A percentile compares a stretch with the other conserved stretches of the same genome.
Evolutionary conservation across 92 coral and sea anemone species (phyloP).

Genomic region (Ricordea florida): DNA sequence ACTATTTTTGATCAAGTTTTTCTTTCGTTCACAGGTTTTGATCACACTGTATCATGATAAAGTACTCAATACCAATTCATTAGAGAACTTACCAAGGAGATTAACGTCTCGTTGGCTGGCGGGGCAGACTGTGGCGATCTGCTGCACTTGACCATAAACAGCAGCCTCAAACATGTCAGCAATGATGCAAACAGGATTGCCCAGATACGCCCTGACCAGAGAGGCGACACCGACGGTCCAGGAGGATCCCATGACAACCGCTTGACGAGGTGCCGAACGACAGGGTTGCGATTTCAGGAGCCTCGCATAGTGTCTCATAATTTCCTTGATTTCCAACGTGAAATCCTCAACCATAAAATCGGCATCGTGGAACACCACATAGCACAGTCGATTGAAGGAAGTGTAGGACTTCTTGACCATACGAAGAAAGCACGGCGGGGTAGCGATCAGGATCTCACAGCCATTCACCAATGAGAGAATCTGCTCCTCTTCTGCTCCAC

Average conservation of each 20-base stretch:
- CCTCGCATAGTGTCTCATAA: slow-evolving; percentile 87
- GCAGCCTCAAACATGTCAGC: slow-evolving; percentile 84
- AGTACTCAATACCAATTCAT: background rate
- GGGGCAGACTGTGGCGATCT: slow-evolving; percentile 60
- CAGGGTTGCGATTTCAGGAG: slow-evolving; percentile 68
- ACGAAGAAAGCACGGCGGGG: slow-evolving; percentile 88
- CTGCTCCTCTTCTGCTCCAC: slow-evolving; percentile 87
- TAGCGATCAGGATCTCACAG: slow-evolving; percentile 89
- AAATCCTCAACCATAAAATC: slow-evolving; percentile 84
- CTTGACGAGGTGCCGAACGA: slow-evolving; percentile 85
- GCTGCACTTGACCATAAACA: slow-evolving; percentile 76
- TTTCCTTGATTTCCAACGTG: slow-evolving; percentile 77
- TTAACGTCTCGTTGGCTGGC: slow-evolving; percentile 57
- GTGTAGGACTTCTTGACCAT: slow-evolving; percentile 75
- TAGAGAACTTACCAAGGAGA: slow-evolving; percentile 43
- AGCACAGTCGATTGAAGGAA: slow-evolving; percentile 78
- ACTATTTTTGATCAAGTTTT: too few relatives aligned
- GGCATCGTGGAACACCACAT: slow-evolving; percentile 85
- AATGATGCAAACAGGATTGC: slow-evolving; percentile 80
- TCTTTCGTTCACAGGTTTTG: too few relatives aligned
- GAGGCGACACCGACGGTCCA: slow-evolving; percentile 94
- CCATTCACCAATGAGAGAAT: slow-evolving; percentile 80
- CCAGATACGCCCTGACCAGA: slow-evolving; percentile 81
- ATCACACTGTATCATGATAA: too few relatives aligned
- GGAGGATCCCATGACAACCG: slow-evolving; percentile 77